phyloP scores from a whole-genome alignment of 2,888 invertebrate species.

The Trisateles emortualis region DNA sequence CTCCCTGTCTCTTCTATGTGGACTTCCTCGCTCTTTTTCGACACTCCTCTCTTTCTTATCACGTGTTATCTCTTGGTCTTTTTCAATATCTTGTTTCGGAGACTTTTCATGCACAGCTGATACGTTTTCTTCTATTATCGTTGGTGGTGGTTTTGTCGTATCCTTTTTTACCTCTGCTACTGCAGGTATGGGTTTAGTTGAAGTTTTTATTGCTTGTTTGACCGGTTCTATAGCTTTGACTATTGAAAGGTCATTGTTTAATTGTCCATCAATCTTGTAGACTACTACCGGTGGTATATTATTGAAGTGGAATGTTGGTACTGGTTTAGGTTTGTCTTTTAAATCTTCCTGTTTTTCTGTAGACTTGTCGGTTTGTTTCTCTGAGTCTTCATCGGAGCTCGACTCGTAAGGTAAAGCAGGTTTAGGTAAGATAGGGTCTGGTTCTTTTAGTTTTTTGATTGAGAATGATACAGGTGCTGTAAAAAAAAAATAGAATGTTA shows the following conservation, averaged over 20 bases:
- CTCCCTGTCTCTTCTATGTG: neutral
- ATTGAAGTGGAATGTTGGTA: constrained; percentile 44
- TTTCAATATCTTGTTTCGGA: constrained; percentile 22
- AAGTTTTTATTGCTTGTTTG: constrained; percentile 7
- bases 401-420: constrained; percentile 92
- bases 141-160: constrained; percentile 26
- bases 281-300: constrained; percentile 67
- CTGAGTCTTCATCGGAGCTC: constrained; percentile 89
- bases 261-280: constrained; percentile 71
- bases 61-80: constrained; percentile 18
- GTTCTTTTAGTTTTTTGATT: constrained; percentile 93
- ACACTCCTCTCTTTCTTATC: constrained; percentile 24
- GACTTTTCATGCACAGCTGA: constrained; percentile 22
- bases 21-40: constrained; percentile 18
- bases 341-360: constrained; percentile 45
- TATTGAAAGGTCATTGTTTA: constrained; percentile 55
- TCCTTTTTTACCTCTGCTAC: constrained; percentile 45
- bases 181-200: constrained; percentile 32
- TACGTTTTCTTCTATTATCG: constrained; percentile 35
- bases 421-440: constrained; percentile 88
- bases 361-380: constrained; percentile 53
- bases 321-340: constrained; percentile 45
- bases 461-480: constrained; percentile 94
- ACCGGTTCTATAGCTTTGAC: constrained; percentile 46
- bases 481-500: neutral